Percentiles rank a stretch among this genome's conserved stretches.
These are phyloP conservation scores for Catalaphyllia jardinei DNA, from an alignment of 64 coral and sea anemone genomes.

Conservation along the genomic window DNA sequence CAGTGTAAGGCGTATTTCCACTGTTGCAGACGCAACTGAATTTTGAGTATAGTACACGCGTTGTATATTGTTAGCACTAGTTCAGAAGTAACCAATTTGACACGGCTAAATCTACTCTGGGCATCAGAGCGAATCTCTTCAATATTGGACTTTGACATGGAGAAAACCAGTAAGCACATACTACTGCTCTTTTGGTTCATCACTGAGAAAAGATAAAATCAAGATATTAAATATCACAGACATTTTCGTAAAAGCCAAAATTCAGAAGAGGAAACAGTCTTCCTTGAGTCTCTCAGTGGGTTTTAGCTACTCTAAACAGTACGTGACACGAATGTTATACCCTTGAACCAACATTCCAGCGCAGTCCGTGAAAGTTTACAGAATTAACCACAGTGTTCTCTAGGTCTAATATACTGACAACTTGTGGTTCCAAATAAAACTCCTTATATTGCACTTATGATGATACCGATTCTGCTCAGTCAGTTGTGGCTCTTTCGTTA, in stretches of 20 bases:
- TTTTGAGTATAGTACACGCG: not conserved
- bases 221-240: no score
- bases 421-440: conserved; percentile 29
- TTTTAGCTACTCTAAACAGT: no score
- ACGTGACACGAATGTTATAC: conserved; percentile 21
- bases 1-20: not conserved
- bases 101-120: not conserved
- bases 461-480: not conserved
- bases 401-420: conserved; percentile 21
- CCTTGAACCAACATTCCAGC: not conserved
- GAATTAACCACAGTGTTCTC: conserved; percentile 22
- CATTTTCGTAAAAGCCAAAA: not conserved
- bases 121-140: not conserved
- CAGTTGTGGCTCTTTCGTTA: not conserved
- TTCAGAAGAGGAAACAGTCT: not conserved
- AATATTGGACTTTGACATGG: not conserved
- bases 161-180: conserved; percentile 6
- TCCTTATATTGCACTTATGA: conserved; percentile 3
- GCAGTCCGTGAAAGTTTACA: not conserved
- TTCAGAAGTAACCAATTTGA: conserved; percentile 11
- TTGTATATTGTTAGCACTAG: not conserved
- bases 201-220: no score
- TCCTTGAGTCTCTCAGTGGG: not conserved
- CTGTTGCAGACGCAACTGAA: not conserved
- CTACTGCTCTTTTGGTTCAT: conserved; percentile 12